These are phyloP conservation scores for Alligator sinensis DNA, from an alignment of 2,113 vertebrate genomes.

Conservation along the genomic window DNA sequence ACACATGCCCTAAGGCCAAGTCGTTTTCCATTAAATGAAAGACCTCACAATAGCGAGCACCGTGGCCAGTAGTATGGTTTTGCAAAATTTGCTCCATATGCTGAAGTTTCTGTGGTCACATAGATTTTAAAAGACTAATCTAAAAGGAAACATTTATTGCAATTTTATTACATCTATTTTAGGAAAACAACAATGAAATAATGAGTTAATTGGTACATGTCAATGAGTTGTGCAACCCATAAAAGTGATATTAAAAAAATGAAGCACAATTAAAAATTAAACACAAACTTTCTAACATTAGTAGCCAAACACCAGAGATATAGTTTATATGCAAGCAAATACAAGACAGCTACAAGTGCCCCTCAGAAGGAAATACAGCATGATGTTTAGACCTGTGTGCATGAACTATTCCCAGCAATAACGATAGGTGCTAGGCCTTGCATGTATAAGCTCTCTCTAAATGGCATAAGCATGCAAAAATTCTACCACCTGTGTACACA, in stretches of 20 bases:
- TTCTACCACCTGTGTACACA: not conserved
- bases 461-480: not conserved
- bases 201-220: not conserved
- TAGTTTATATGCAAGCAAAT: not conserved
- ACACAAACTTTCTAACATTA: not conserved
- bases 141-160: not conserved
- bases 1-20: not conserved
- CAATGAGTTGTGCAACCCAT: not conserved
- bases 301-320: not conserved
- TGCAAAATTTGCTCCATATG: not conserved
- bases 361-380: not conserved
- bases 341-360: not conserved
- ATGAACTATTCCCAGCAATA: not conserved
- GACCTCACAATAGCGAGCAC: accelerated
- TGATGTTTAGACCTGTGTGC: not conserved
- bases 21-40: not conserved
- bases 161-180: conserved; percentile 50
- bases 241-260: conserved; percentile 7
- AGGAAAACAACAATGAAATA: not conserved
- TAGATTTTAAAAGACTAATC: not conserved
- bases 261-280: not conserved
- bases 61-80: not conserved
- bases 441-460: not conserved
- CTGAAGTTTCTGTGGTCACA: not conserved
- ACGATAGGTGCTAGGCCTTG: not conserved